A percentile compares a stretch with the other conserved stretches of the same genome.
Conservation (phyloP, 30 jellyfish, hydroid and myxozoan species). For the Sanderia malayensis region DNA sequence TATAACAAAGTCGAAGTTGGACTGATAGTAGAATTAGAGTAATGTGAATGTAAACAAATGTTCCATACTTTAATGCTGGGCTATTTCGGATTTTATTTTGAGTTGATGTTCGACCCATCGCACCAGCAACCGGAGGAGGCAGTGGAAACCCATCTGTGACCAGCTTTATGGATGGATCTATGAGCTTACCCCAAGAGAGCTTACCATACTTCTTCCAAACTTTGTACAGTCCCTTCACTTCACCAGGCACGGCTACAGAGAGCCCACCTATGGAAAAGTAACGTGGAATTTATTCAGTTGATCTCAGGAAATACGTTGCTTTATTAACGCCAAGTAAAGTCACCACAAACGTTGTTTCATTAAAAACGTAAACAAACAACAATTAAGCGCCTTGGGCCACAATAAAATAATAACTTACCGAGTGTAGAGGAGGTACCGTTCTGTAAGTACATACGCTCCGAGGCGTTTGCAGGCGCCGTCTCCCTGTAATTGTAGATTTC, state of each 20-base stretch:
- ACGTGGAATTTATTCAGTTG: too few relatives aligned
- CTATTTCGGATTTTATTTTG: slow-evolving; percentile 29
- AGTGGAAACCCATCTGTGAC: slow-evolving; percentile 86
- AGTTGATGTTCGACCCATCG: slow-evolving; percentile 29
- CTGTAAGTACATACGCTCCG: slow-evolving; percentile 42
- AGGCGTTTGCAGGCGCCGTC: slow-evolving; percentile 74
- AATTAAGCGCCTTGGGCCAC: too few relatives aligned
- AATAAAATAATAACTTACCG: slow-evolving; percentile 39
- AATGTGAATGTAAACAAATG: too few relatives aligned
- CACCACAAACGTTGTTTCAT: too few relatives aligned
- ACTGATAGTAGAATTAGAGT: too few relatives aligned
- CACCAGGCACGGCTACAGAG: slow-evolving; percentile 97
- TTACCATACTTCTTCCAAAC: slow-evolving; percentile 87
- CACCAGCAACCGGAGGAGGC: slow-evolving; percentile 66
- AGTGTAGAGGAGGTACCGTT: slow-evolving; percentile 27
- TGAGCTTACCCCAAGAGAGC: slow-evolving; percentile 77
- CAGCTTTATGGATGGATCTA: slow-evolving; percentile 81
- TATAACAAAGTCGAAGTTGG: too few relatives aligned
- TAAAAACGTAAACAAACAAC: too few relatives aligned
- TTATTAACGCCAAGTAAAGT: too few relatives aligned
- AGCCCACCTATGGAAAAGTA: slow-evolving; percentile 85
- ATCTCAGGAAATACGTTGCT: too few relatives aligned
- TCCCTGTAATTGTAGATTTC: slow-evolving; percentile 75
- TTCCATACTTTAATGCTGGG: slow-evolving; percentile 74
- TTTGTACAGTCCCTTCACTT: slow-evolving; percentile 61